Evolutionary conservation across 1,140 invertebrate genomes (phyloP).

Genomic region (Riptortus pedestris): DNA sequence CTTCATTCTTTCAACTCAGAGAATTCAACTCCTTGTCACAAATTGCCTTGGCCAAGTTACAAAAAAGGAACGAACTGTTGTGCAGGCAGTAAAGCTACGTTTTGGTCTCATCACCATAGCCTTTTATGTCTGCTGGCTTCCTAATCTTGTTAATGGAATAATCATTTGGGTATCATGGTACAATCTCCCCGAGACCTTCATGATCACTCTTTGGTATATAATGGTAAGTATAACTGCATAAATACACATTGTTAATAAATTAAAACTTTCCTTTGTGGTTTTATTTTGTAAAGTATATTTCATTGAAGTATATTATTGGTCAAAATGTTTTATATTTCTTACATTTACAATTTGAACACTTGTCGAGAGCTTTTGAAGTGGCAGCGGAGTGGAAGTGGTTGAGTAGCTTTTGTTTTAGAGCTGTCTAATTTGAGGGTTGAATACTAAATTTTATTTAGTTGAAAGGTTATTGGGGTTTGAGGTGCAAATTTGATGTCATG

Average conservation of each 20-base stretch:
- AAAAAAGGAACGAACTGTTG: conserved; percentile 54
- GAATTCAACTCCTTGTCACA: conserved; percentile 50
- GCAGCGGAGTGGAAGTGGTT: not conserved
- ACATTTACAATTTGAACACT: not conserved
- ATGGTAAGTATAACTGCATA: conserved; percentile 62
- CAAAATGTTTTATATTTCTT: not conserved
- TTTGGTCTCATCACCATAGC: conserved; percentile 64
- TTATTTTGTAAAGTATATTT: not conserved
- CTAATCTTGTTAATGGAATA: conserved; percentile 65
- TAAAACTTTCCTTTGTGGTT: conserved; percentile 12
- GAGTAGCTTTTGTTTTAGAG: not conserved
- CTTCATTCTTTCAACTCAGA: conserved; percentile 51
- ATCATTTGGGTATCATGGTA: conserved; percentile 67
- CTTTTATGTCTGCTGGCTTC: conserved; percentile 71
- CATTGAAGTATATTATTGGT: not conserved
- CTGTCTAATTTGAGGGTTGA: no score
- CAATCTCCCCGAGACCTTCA: conserved; percentile 50
- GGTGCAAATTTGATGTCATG: no score
- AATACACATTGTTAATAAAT: not conserved
- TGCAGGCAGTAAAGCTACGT: conserved; percentile 57
- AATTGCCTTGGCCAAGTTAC: conserved; percentile 40
- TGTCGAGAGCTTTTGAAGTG: not conserved
- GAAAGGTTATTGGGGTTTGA: no score
- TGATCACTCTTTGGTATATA: conserved; percentile 65
- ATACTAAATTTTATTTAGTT: no score